These are phyloP conservation scores for Mirounga angustirostris DNA, from an alignment of 2,113 vertebrate species.

Conservation along the genomic window DNA sequence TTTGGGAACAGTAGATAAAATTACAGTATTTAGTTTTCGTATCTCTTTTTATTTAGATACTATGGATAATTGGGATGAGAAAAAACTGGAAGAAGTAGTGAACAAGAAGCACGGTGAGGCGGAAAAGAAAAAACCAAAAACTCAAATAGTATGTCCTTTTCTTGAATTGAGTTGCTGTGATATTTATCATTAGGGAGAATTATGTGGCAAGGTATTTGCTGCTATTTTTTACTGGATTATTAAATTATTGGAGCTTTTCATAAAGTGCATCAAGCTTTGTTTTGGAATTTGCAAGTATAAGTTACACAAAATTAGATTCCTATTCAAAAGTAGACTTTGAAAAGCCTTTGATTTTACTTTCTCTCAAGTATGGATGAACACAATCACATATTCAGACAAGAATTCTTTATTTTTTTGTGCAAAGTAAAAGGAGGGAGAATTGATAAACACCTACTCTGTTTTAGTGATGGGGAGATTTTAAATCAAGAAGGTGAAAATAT, in stretches of 20 bases:
- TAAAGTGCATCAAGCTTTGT: background rate
- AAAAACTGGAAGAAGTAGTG: constrained; percentile 98
- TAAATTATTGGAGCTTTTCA: background rate
- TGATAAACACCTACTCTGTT: background rate
- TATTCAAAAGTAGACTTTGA: constrained; percentile 17
- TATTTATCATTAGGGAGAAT: constrained; percentile 70
- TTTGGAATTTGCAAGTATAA: constrained; percentile 2
- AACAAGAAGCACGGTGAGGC: constrained; percentile 99
- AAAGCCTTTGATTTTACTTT: background rate
- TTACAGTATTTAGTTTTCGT: background rate
- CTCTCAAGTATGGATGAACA: background rate
- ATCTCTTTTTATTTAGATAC: constrained; percentile 90
- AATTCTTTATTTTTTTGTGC: background rate
- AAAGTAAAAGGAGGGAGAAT: background rate
- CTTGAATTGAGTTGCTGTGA: constrained; percentile 70
- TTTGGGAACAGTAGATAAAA: background rate
- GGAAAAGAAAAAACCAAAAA: constrained; percentile 98
- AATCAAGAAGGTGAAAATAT: constrained; percentile 11
- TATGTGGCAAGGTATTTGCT: constrained; percentile 60
- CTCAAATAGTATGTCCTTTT: constrained; percentile 94
- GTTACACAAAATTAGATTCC: background rate
- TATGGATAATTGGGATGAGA: constrained; percentile 99
- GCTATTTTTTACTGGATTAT: background rate
- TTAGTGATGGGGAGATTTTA: background rate
- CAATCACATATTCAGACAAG: background rate